Conservation (phyloP, 2,113 vertebrate genomes). For the Crotalus helleri region DNA sequence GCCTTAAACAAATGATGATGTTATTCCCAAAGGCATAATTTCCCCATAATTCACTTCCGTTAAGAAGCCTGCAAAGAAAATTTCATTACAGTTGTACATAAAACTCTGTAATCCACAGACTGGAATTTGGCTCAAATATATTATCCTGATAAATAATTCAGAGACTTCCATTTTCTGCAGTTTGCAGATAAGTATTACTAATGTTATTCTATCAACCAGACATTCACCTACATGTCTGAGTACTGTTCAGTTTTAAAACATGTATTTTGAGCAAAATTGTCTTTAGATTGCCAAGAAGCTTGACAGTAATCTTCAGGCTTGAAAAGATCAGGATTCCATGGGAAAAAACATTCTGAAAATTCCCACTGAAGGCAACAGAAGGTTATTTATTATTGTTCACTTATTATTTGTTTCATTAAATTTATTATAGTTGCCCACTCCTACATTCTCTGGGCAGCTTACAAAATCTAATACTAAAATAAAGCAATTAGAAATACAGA, state of each 20-base stretch:
- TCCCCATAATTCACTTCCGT: slow-evolving; percentile 47
- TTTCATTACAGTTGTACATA: slow-evolving; percentile 9
- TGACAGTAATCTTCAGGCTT: neutral
- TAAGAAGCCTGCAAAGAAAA: slow-evolving; percentile 32
- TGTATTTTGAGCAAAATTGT: neutral
- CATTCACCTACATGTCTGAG: neutral
- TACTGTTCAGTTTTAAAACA: slow-evolving; percentile 18
- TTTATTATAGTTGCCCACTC: neutral
- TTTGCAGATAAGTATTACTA: neutral
- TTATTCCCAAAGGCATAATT: slow-evolving; percentile 44
- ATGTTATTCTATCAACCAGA: neutral
- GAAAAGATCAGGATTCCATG: neutral
- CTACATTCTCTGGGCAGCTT: neutral
- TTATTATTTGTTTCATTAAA: neutral
- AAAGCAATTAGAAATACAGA: neutral
- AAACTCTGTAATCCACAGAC: neutral
- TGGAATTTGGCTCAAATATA: slow-evolving; percentile 1
- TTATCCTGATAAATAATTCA: slow-evolving; percentile 21
- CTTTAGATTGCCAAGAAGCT: neutral
- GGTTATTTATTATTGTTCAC: neutral
- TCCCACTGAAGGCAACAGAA: neutral
- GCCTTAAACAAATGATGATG: slow-evolving; percentile 52
- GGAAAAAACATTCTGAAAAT: neutral
- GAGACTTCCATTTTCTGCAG: neutral
- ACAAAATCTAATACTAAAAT: neutral